A percentile compares a stretch with the other conserved stretches of the same genome.
Evolutionary conservation across 1,140 invertebrate species (phyloP).

Genomic region (Drosophila asahinai): DNA sequence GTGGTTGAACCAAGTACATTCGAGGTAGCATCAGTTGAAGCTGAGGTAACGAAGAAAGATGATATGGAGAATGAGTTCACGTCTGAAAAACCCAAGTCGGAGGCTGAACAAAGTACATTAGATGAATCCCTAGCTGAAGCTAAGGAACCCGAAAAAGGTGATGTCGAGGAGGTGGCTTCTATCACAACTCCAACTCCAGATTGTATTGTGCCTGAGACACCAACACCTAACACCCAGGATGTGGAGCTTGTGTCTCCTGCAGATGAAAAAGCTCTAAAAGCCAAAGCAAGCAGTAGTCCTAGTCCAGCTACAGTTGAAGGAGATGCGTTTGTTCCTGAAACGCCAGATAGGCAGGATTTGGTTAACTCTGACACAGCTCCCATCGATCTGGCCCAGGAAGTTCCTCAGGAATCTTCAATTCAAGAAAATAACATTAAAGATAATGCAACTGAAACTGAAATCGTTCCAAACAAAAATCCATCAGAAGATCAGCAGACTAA

Average conservation of each 20-base stretch:
- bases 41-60: background rate
- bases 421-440: background rate
- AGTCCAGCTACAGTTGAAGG: background rate
- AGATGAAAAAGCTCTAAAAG: background rate
- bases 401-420: background rate
- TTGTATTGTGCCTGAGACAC: background rate
- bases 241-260: background rate
- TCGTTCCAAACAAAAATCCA: background rate
- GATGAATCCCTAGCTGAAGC: background rate
- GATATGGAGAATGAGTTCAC: background rate
- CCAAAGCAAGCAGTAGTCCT: background rate
- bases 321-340: background rate
- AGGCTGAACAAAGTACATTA: background rate
- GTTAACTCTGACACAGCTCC: background rate
- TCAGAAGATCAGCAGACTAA: background rate
- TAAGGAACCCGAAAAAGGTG: background rate
- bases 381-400: background rate
- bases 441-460: background rate
- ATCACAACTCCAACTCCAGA: background rate
- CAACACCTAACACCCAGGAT: background rate
- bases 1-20: background rate
- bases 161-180: background rate
- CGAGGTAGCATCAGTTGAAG: background rate
- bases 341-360: background rate
- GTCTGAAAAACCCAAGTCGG: background rate